phyloP scores from a whole-genome alignment of 2,113 vertebrate genomes.

The Onychostruthus taczanowskii region DNA sequence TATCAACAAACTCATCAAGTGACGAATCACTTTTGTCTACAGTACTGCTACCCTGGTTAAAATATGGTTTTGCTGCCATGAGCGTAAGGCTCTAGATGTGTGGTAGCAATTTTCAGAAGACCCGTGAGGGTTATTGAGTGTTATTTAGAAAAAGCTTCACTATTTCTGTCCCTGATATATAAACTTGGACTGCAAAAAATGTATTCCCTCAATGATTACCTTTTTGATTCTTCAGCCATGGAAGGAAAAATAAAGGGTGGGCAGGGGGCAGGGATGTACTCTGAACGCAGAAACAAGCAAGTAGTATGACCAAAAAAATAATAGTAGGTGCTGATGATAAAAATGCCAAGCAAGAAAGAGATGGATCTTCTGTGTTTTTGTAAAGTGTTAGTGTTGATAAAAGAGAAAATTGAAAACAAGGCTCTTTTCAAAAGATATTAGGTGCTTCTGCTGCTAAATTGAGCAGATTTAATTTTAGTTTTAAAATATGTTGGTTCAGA shows the following conservation, averaged over 20 bases:
- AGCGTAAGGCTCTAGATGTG: neutral
- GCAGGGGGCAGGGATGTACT: neutral
- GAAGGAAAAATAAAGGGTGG: neutral
- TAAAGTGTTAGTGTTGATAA: neutral
- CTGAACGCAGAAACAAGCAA: neutral
- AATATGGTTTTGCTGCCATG: neutral
- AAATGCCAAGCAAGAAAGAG: neutral
- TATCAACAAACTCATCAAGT: neutral
- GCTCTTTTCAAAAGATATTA: neutral
- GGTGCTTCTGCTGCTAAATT: neutral
- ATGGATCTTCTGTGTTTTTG: neutral
- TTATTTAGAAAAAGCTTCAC: neutral
- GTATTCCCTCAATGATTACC: neutral
- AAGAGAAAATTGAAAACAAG: neutral
- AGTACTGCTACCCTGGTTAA: neutral
- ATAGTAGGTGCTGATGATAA: neutral
- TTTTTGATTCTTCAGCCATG: neutral
- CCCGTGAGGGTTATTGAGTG: fast-evolving
- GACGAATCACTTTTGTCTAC: neutral
- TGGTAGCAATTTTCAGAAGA: neutral
- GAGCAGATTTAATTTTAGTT: neutral
- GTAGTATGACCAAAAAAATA: neutral
- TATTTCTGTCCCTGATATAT: neutral
- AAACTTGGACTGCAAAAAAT: neutral
- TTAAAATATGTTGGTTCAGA: neutral